Percentiles rank a stretch among this genome's conserved stretches.
Conservation (phyloP, 2,113 vertebrate species). For the Tetraodon nigroviridis region DNA sequence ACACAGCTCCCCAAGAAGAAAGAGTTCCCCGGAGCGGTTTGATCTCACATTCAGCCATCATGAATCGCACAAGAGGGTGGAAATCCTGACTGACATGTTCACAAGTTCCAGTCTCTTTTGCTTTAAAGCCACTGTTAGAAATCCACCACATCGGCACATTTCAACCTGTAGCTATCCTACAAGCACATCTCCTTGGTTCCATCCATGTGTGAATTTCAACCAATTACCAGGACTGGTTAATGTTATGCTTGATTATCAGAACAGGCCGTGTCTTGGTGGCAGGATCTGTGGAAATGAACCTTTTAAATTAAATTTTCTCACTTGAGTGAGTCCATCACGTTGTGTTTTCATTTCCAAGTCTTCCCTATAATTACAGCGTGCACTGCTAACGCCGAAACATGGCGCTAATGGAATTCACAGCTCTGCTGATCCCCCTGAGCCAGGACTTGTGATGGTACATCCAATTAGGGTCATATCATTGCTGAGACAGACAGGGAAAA, state of each 20-base stretch:
- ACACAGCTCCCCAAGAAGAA: too few relatives aligned
- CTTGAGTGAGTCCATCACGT: conserved; percentile 35
- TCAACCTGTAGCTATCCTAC: too few relatives aligned
- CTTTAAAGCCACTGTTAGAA: too few relatives aligned
- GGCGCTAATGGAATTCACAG: conserved; percentile 41
- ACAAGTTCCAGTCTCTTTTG: too few relatives aligned
- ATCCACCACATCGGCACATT: too few relatives aligned
- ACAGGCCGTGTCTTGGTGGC: conserved; percentile 8
- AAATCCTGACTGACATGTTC: too few relatives aligned
- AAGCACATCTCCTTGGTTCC: too few relatives aligned
- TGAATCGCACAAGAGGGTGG: too few relatives aligned
- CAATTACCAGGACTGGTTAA: neutral
- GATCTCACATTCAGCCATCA: too few relatives aligned
- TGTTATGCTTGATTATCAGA: neutral
- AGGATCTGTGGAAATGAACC: conserved; percentile 8
- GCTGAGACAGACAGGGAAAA: conserved; percentile 28
- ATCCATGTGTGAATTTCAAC: neutral
- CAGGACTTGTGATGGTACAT: conserved; percentile 45
- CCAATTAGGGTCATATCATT: conserved; percentile 52
- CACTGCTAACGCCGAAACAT: conserved; percentile 28
- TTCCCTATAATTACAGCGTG: conserved; percentile 46
- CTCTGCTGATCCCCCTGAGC: conserved; percentile 39
- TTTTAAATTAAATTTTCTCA: conserved; percentile 41
- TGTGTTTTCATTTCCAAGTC: conserved; percentile 48
- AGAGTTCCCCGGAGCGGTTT: too few relatives aligned